phyloP scores from a whole-genome alignment of 2,113 vertebrate genomes.

The Psilopsiagon aymara region DNA sequence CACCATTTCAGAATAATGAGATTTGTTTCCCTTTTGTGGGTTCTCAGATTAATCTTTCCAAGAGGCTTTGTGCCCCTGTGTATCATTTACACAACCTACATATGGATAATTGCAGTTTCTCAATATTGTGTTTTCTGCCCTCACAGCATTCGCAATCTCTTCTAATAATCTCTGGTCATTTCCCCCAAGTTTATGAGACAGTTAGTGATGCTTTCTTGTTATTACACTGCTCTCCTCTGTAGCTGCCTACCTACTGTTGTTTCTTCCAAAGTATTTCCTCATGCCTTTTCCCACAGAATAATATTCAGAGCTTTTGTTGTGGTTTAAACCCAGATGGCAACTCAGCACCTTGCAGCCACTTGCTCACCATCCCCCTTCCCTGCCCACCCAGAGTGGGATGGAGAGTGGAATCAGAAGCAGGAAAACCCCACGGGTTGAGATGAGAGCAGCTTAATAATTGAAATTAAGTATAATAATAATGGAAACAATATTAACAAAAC shows the following conservation, averaged over 20 bases:
- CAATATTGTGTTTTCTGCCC: slow-evolving; percentile 1
- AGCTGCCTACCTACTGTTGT: neutral
- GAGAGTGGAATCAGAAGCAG: neutral
- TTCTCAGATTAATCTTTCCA: slow-evolving; percentile 27
- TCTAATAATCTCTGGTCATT: neutral
- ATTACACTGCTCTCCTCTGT: neutral
- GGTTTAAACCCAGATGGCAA: neutral
- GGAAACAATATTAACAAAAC: neutral
- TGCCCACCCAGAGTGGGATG: neutral
- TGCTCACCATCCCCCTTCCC: neutral
- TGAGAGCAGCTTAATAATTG: neutral
- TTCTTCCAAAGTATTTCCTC: neutral
- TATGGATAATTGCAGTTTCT: neutral
- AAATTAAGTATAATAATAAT: neutral
- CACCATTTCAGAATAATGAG: neutral
- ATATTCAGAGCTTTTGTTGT: neutral
- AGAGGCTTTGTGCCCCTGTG: neutral
- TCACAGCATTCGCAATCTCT: neutral
- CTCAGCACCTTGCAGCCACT: neutral
- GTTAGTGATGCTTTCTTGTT: neutral
- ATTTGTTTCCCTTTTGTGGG: neutral
- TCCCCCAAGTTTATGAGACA: neutral
- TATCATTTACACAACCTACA: slow-evolving; percentile 20
- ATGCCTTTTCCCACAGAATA: neutral
- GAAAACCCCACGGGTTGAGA: neutral